Base-by-base conservation (phyloP, 1,140 invertebrate genomes). In the Drosophila sucinea region DNA sequence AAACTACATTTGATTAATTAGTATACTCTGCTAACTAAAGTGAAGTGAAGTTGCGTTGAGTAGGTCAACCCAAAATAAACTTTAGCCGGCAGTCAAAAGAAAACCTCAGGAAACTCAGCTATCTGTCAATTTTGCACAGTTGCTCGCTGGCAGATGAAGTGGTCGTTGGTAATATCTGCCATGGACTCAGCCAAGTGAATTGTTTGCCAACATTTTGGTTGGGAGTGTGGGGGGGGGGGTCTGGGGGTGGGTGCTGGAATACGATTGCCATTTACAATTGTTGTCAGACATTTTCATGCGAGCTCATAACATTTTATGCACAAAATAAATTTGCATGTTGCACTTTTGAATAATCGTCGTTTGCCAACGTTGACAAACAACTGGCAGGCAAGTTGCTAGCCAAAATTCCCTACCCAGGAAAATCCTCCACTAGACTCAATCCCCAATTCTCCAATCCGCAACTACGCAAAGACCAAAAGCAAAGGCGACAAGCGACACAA, bases 261-360 rank as follows among this genome's bases (percentile, higher is more conserved):
- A 27, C 23, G 44, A 51, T 27, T 35, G 72, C 65, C 79, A 77
- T 70, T 73, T 79, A 44, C 79, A 77, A 89, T 89, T 89, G 80
- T 89, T 89, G 83, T 87, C 79, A 80, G 77, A 89, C 84, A 89
- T 89, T 90, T 85, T 89, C 84, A 89, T 89, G 77, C 71, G 85
- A 84, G 85, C 80, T 89, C 84, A 89, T 89, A 89, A 89, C 81
- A 81, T 84, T 84, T 89, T 84, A 89, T 89, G 84, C 67, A 78
- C 67, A 69, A 90, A 89, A 89, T 89, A 89, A 89, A 89, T 89
- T 89, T 87, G 84, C 84, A 89, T 85, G 84, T 89, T 89, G 84
- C 84, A 89, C 83, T 87, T 89, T 89, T 89, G 84, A 89, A 89
- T 89, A 89, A 89, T 89, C 85, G 84, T 73, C 68, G 70, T 68